Evolutionary conservation across 2,797 vertebrate genomes (phyloP).

Genomic region (Loris lydekkerianus): DNA sequence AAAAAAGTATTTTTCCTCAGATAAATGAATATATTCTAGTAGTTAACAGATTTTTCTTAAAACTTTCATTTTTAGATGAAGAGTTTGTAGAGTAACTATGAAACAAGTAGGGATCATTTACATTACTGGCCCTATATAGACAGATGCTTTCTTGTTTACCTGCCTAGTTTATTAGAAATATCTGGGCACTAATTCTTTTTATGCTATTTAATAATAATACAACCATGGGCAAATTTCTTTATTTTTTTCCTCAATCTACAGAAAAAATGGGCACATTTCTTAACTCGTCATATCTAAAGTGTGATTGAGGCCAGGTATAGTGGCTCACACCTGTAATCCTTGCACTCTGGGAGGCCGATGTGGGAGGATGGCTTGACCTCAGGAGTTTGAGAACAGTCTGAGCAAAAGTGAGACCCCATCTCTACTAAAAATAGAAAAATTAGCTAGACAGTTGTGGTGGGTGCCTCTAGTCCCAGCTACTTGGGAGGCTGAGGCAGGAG

Average conservation of each 20-base stretch:
- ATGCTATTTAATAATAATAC: constrained; percentile 9
- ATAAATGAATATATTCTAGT: not conserved
- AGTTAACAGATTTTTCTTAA: not conserved
- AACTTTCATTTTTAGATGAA: constrained; percentile 32
- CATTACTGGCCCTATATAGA: not conserved
- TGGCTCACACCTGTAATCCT: no score
- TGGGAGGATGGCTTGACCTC: no score
- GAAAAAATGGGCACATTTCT: not conserved
- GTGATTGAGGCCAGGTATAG: not conserved
- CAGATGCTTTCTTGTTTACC: constrained; percentile 36
- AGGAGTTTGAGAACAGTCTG: no score
- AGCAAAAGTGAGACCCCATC: no score
- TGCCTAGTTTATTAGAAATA: not conserved
- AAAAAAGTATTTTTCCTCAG: not conserved
- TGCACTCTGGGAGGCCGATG: no score
- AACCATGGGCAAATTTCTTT: not conserved
- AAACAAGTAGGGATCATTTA: not conserved
- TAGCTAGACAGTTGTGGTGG: no score
- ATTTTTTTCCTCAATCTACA: no score
- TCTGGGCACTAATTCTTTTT: not conserved
- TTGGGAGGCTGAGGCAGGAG: no score
- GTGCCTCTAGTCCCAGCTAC: no score
- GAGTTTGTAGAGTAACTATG: not conserved
- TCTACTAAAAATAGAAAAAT: no score
- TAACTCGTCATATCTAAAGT: not conserved